Conservation (phyloP, 2,797 vertebrate genomes). For the Trematomus bernacchii region DNA sequence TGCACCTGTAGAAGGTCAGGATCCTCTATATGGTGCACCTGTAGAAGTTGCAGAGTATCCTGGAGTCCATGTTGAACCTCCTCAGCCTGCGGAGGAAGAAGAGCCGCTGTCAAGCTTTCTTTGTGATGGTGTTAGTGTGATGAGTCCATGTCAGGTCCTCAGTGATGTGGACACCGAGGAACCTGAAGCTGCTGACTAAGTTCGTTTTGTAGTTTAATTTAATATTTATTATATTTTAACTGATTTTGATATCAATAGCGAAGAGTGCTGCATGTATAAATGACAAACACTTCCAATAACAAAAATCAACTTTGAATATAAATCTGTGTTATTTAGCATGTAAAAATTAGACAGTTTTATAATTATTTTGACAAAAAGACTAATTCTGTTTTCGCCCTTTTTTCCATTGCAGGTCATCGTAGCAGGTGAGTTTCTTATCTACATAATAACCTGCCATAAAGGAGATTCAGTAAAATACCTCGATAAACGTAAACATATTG, state of each 20-base stretch:
- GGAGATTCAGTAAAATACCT: not conserved
- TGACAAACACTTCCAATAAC: not conserved
- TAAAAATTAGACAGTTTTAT: too few relatives aligned
- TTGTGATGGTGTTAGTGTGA: too few relatives aligned
- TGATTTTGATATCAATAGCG: not conserved
- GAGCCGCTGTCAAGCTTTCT: too few relatives aligned
- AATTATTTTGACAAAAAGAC: not conserved
- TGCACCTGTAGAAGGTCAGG: too few relatives aligned
- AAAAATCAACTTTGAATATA: not conserved
- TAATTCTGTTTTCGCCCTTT: not conserved
- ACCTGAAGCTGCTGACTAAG: not conserved
- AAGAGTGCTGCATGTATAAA: too few relatives aligned
- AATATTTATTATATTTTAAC: not conserved
- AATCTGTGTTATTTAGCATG: not conserved
- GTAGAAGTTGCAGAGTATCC: too few relatives aligned
- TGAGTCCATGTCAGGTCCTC: too few relatives aligned
- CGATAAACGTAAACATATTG: not conserved
- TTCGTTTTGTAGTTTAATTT: not conserved
- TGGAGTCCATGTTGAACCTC: too few relatives aligned
- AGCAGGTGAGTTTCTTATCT: slow-evolving; percentile 34
- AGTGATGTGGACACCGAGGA: too few relatives aligned
- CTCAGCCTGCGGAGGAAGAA: too few relatives aligned
- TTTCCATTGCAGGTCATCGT: slow-evolving; percentile 47
- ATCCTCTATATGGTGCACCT: too few relatives aligned
- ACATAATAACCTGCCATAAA: not conserved